phyloP scores from a whole-genome alignment of 1,140 invertebrate species.

The Acromyrmex charruanus region DNA sequence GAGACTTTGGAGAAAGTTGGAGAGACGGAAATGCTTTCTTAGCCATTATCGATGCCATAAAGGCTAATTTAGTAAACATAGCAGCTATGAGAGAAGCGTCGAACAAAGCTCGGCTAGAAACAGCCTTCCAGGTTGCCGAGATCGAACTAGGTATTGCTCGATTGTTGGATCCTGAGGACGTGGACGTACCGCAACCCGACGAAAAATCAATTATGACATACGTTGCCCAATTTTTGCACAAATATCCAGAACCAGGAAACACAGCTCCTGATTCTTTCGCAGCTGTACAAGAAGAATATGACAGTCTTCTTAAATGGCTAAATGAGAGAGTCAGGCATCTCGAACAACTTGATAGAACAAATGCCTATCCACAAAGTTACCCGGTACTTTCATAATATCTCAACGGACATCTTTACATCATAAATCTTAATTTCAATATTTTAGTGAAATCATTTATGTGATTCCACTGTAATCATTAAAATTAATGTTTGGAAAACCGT shows the following conservation, averaged over 20 bases:
- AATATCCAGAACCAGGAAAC: conserved; percentile 94
- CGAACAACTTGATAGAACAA: conserved; percentile 87
- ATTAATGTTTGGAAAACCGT: not conserved
- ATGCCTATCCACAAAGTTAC: conserved; percentile 86
- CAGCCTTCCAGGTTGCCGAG: conserved; percentile 98
- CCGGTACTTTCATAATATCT: conserved; percentile 78
- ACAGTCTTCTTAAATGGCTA: conserved; percentile 93
- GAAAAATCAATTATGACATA: conserved; percentile 99
- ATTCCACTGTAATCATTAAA: conserved; percentile 8
- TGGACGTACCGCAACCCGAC: conserved; percentile 98
- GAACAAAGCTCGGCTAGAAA: conserved; percentile 94
- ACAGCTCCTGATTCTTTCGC: conserved; percentile 90
- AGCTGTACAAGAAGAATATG: conserved; percentile 93
- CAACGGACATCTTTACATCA: too few relatives aligned
- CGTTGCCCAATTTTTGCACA: conserved; percentile 99
- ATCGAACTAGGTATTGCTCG: conserved; percentile 96
- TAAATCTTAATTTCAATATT: conserved; percentile 12
- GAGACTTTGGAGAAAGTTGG: conserved; percentile 99
- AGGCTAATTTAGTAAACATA: conserved; percentile 96
- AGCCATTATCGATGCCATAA: conserved; percentile 98
- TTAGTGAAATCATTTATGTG: not conserved
- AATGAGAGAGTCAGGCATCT: conserved; percentile 91
- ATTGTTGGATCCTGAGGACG: conserved; percentile 97
- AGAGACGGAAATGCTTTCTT: conserved; percentile 98
- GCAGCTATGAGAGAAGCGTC: conserved; percentile 92